phyloP scores from a whole-genome alignment of 2,113 vertebrate genomes.

The Pluvianellus socialis region DNA sequence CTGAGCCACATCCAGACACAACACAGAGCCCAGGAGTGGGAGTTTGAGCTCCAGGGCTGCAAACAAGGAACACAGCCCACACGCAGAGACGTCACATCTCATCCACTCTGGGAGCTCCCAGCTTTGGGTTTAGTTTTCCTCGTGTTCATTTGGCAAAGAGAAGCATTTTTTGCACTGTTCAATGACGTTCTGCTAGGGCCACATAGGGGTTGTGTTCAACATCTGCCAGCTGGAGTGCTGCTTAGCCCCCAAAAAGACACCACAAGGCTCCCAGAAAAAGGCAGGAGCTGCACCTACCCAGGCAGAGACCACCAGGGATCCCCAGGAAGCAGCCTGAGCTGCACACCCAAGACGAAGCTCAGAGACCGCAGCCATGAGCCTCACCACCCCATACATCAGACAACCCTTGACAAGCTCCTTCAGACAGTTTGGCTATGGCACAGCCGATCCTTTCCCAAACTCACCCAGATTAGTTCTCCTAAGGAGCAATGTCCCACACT shows the following conservation, averaged over 20 bases:
- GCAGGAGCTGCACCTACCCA: neutral
- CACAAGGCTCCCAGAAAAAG: neutral
- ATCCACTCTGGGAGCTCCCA: neutral
- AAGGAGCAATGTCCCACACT: fast-evolving
- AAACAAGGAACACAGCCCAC: neutral
- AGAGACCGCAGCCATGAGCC: neutral
- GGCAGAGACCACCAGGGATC: neutral
- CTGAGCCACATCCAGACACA: neutral
- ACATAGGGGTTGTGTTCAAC: fast-evolving
- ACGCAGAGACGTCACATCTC: fast-evolving
- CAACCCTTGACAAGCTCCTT: neutral
- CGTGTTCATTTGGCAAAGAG: neutral
- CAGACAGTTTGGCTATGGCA: neutral
- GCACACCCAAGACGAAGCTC: neutral
- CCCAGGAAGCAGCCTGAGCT: neutral
- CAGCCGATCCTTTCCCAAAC: neutral
- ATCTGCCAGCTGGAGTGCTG: neutral
- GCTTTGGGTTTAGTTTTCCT: neutral
- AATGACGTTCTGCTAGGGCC: fast-evolving
- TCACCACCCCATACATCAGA: neutral
- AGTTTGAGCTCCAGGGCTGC: neutral
- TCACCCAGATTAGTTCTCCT: neutral
- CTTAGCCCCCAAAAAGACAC: neutral
- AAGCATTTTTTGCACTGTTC: neutral
- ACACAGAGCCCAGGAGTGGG: neutral